These are phyloP conservation scores for Esox niger DNA, from an alignment of 2,113 vertebrate genomes.

Conservation along the genomic window DNA sequence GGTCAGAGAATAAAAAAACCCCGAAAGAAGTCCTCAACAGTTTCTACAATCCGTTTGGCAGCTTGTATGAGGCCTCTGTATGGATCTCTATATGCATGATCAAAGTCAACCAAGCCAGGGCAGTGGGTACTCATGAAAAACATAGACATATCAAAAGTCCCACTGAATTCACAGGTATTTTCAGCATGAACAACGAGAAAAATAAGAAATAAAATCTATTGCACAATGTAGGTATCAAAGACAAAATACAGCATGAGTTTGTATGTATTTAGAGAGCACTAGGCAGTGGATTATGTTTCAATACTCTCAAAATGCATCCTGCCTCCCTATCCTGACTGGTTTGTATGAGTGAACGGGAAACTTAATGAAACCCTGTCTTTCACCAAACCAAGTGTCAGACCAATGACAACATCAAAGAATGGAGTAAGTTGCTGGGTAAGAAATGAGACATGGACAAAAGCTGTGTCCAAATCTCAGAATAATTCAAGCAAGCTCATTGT, in stretches of 20 bases:
- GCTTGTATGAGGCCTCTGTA: conserved; percentile 6
- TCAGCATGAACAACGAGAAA: conserved; percentile 43
- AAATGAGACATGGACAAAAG: too few relatives aligned
- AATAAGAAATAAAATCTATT: conserved; percentile 63
- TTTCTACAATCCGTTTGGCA: conserved; percentile 2
- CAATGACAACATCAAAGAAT: too few relatives aligned
- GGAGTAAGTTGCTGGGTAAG: too few relatives aligned
- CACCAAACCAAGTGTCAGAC: too few relatives aligned
- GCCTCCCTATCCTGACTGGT: too few relatives aligned
- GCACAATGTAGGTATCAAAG: conserved; percentile 66
- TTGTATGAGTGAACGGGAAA: too few relatives aligned
- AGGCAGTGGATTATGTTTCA: background rate
- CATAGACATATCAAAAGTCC: conserved; percentile 41
- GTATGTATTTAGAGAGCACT: conserved; percentile 4
- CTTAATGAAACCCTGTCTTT: too few relatives aligned
- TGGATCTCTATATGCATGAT: conserved; percentile 1
- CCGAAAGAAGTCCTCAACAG: background rate
- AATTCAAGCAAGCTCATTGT: too few relatives aligned
- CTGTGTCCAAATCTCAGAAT: too few relatives aligned
- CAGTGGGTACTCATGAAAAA: conserved; percentile 41
- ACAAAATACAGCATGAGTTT: conserved; percentile 45
- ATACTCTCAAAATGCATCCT: too few relatives aligned
- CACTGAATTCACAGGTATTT: conserved; percentile 49
- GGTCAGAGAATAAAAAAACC: conserved; percentile 9
- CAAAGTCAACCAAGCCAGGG: conserved; percentile 6